Base-by-base conservation (phyloP, 2,797 vertebrate genomes). In the Tachyglossus aculeatus region DNA sequence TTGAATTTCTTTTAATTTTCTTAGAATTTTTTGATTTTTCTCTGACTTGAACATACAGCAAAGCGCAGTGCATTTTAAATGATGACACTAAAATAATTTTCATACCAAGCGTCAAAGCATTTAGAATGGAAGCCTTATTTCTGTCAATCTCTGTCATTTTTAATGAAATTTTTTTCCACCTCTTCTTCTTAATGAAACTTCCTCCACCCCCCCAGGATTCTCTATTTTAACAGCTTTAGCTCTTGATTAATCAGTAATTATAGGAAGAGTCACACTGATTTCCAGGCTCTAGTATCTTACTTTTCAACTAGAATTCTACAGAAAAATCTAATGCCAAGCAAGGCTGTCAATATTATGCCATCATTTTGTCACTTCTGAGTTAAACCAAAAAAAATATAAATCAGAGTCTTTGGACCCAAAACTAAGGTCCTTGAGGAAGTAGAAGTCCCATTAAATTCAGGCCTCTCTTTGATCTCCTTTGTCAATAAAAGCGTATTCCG, bases 231-330 rank as follows among this genome's bases (percentile, higher is more conserved):
- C 84, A 80, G 76, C 81, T 67, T 82, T 74, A 83, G 82, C 68
- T 86, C 83, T 85, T 88, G 85, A 89, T 86, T 88, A 89, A 89
- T 89, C 88, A 85, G 73, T 85, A 89, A 86, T 89, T 88, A 83
- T 82, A 70, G 83, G 80, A 82, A 85, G 76, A 81, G 67, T 75
- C 84, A 18, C 56, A 88, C 86, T 86, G 86, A 64, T 86, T 86
- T 80, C 70, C 43, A 78, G 79, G 51, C 80, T 69, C 74, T 66
- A 48, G 51, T 62, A 83, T 78, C 67, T 36, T 68, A 65, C 71
- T 84, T 78, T 81, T 68, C 74, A 71, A 73, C 38, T 82, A 78
- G 81, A 82, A 81, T 60, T 78, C 55, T 75, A 60, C 72, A 51
- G 65, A 68, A 9, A 78, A 68, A 64, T 74, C 69, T 53, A 51